These are phyloP conservation scores for Notothenia coriiceps DNA, from an alignment of 2,113 vertebrate species.

Conservation along the genomic window DNA sequence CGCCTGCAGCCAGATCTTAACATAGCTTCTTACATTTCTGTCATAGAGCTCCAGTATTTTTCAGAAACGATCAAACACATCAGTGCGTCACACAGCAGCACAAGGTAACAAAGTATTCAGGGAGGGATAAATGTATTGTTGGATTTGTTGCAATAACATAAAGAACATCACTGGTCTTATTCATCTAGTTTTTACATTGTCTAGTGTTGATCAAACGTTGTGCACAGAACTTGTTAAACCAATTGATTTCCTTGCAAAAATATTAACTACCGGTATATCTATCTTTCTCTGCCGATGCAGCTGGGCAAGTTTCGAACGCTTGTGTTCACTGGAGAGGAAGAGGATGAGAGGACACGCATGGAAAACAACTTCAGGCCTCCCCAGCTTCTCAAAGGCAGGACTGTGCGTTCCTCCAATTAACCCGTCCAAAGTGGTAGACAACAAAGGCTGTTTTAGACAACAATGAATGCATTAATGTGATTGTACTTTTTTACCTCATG, in stretches of 20 bases:
- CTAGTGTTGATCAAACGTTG: background rate
- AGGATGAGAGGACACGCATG: slow-evolving; percentile 90
- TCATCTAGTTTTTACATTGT: background rate
- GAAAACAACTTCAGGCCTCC: slow-evolving; percentile 96
- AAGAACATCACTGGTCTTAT: background rate
- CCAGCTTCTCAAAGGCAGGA: slow-evolving; percentile 93
- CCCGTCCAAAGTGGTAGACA: slow-evolving; percentile 27
- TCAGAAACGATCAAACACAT: no score
- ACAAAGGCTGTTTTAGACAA: slow-evolving; percentile 16
- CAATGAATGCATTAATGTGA: slow-evolving; percentile 37
- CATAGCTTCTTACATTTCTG: no score
- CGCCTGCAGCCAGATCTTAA: no score
- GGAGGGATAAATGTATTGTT: background rate
- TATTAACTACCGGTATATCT: background rate
- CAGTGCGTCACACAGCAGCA: no score
- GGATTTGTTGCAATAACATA: background rate
- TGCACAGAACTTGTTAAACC: background rate
- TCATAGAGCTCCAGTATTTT: no score
- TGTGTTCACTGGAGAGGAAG: slow-evolving; percentile 88
- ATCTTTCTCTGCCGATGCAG: slow-evolving; percentile 75
- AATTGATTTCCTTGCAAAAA: background rate
- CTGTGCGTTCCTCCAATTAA: slow-evolving; percentile 90
- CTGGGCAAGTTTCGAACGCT: slow-evolving; percentile 94
- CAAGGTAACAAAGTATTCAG: background rate
- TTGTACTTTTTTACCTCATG: slow-evolving; percentile 24